These are phyloP conservation scores for Ischnus inquisitorius DNA, from an alignment of 2,888 invertebrate genomes.

Conservation along the genomic window DNA sequence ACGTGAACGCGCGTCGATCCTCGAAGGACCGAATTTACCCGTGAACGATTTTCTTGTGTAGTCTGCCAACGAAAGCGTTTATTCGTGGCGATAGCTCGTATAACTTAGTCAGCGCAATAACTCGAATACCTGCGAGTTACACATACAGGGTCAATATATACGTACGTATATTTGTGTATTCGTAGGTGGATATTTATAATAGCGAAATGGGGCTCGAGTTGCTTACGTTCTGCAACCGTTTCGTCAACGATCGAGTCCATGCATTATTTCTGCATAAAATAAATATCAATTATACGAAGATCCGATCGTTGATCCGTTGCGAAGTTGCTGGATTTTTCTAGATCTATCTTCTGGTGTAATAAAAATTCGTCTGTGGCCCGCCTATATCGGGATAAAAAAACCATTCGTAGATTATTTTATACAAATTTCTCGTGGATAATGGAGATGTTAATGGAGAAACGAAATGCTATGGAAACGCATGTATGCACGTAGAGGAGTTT, in stretches of 20 bases:
- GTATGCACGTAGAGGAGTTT: not conserved
- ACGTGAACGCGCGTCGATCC: no score
- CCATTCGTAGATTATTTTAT: no score
- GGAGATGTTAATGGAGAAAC: not conserved
- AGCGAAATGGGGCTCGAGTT: not conserved
- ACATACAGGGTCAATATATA: not conserved
- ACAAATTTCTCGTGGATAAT: not conserved
- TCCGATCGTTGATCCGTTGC: not conserved
- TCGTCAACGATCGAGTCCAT: not conserved
- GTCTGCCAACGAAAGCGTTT: constrained; percentile 69
- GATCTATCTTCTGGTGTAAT: no score
- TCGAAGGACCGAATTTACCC: constrained; percentile 22
- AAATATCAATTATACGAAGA: not conserved
- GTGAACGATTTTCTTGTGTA: constrained; percentile 66
- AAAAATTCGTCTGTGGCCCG: no score
- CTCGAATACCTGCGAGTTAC: constrained; percentile 6
- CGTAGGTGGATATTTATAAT: constrained; percentile 4
- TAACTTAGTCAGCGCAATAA: constrained; percentile 50
- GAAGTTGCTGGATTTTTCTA: no score
- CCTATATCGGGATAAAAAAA: no score
- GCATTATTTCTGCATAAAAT: not conserved
- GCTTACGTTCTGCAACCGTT: not conserved
- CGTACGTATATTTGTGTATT: not conserved
- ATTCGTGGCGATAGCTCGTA: constrained; percentile 59
- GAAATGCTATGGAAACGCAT: not conserved